These are phyloP conservation scores for Syngnathus floridae DNA, from an alignment of 2,113 vertebrate genomes.

Conservation along the genomic window DNA sequence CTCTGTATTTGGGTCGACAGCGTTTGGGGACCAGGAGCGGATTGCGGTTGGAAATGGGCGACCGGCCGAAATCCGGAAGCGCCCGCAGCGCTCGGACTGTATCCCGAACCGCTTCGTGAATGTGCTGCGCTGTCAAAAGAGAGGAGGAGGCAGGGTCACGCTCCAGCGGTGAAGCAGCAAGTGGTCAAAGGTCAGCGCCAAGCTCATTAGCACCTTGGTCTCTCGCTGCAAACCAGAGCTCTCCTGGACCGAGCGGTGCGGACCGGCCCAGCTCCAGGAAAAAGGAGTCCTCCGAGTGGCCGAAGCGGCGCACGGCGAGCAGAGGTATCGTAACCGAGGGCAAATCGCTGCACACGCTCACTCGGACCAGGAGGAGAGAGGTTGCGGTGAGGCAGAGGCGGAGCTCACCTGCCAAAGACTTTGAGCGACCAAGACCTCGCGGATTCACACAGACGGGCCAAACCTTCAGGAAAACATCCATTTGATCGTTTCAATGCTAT, in stretches of 20 bases:
- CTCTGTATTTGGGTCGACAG: constrained; percentile 42
- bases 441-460: constrained; percentile 55
- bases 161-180: rapidly evolving
- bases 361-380: constrained; percentile 45
- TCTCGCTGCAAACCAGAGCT: constrained; percentile 59
- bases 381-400: constrained; percentile 55
- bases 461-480: constrained; percentile 29
- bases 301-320: constrained; percentile 53
- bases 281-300: constrained; percentile 53
- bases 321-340: constrained; percentile 42
- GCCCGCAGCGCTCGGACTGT: constrained; percentile 14
- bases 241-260: constrained; percentile 53
- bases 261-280: constrained; percentile 61
- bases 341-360: constrained; percentile 13
- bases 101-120: constrained; percentile 51
- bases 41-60: constrained; percentile 27
- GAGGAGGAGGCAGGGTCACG: neutral
- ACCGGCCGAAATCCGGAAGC: constrained; percentile 53
- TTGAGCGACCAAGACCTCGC: constrained; percentile 46
- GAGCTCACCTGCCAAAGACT: constrained; percentile 42
- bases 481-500: neutral
- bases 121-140: constrained; percentile 43
- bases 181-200: neutral
- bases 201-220: constrained; percentile 33
- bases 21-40: constrained; percentile 33